Percentiles rank a stretch among this genome's conserved stretches.
These are phyloP conservation scores for Conus ventricosus DNA, from an alignment of 1,140 invertebrate genomes.

Conservation along the genomic window DNA sequence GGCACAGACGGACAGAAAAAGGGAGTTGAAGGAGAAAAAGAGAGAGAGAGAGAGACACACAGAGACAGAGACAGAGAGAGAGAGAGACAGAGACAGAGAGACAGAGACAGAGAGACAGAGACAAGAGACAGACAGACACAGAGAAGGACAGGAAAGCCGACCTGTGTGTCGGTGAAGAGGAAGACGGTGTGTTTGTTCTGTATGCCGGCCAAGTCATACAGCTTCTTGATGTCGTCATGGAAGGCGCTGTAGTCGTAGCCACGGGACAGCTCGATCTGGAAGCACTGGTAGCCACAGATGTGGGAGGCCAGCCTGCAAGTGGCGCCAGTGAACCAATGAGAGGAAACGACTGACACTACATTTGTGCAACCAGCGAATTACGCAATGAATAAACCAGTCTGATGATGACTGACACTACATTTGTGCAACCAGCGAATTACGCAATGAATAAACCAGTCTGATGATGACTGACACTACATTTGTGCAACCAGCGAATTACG, in stretches of 20 bases:
- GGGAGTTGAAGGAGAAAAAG: too few relatives aligned
- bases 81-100: neutral
- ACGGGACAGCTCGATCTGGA: constrained; percentile 89
- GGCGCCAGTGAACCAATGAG: neutral
- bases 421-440: too few relatives aligned
- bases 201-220: constrained; percentile 78
- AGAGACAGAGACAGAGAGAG: neutral
- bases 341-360: neutral
- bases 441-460: too few relatives aligned
- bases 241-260: constrained; percentile 88
- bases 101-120: neutral
- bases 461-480: too few relatives aligned
- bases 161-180: constrained; percentile 75
- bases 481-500: too few relatives aligned
- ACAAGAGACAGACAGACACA: neutral
- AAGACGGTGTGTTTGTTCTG: constrained; percentile 75
- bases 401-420: too few relatives aligned
- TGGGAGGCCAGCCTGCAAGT: constrained; percentile 71
- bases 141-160: constrained; percentile 16
- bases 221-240: constrained; percentile 85
- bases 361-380: too few relatives aligned
- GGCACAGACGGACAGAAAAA: too few relatives aligned
- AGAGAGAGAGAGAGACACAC: too few relatives aligned
- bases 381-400: too few relatives aligned
- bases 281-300: constrained; percentile 80